Percentiles rank a stretch among this genome's conserved stretches.
Conservation (phyloP, 2,888 invertebrate species). For the Drosophila prostipennis region DNA sequence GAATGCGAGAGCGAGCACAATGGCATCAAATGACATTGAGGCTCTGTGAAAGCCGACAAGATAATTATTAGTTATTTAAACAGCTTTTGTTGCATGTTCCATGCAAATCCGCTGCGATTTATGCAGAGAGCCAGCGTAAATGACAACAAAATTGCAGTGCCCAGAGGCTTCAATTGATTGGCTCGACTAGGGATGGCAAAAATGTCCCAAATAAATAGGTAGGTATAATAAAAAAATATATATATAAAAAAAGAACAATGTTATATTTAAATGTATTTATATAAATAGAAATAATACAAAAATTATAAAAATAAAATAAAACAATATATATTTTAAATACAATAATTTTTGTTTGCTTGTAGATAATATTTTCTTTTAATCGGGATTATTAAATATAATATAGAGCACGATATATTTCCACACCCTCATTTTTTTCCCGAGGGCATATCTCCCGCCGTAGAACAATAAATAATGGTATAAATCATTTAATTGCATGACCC, state of each 20-base stretch:
- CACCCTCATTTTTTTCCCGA: neutral
- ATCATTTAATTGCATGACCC: conserved; percentile 64
- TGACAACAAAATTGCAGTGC: conserved; percentile 34
- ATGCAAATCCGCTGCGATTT: conserved; percentile 66
- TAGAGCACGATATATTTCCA: neutral
- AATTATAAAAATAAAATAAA: no score
- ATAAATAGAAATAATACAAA: no score
- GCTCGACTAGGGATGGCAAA: neutral
- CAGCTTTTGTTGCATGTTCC: conserved; percentile 70
- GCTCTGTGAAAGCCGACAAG: conserved; percentile 61
- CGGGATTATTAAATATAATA: neutral
- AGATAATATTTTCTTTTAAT: no score
- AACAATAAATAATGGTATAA: conserved; percentile 62
- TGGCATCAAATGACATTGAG: conserved; percentile 56
- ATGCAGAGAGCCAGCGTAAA: conserved; percentile 36
- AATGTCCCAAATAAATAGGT: neutral
- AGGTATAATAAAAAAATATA: neutral
- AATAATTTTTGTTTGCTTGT: no score
- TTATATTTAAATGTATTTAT: no score
- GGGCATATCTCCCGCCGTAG: neutral
- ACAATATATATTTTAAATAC: no score
- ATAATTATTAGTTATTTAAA: conserved; percentile 79
- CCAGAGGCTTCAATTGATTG: conserved; percentile 59
- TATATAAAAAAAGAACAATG: neutral
- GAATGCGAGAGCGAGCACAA: conserved; percentile 12